phyloP scores from a whole-genome alignment of 2,888 invertebrate genomes.

The Thecocarcelia acutangulata region DNA sequence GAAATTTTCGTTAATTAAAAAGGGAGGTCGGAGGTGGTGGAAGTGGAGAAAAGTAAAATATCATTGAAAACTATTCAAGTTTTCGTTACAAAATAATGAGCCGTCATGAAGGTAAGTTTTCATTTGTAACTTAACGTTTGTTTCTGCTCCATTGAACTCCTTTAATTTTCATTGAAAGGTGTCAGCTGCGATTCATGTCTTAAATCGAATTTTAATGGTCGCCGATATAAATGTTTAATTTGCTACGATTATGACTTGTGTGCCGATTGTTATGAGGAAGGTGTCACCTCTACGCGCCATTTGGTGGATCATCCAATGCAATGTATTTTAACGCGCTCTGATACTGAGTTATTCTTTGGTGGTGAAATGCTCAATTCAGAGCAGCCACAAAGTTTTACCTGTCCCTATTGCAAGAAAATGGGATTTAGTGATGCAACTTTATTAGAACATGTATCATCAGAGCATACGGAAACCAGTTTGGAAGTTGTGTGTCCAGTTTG shows the following conservation, averaged over 20 bases:
- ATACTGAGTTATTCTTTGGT: conserved; percentile 98
- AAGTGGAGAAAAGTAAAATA: conserved; percentile 53
- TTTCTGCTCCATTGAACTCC: not conserved
- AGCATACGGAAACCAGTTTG: conserved; percentile 94
- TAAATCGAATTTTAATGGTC: conserved; percentile 98
- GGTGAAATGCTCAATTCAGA: conserved; percentile 95
- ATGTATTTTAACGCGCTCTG: conserved; percentile 97
- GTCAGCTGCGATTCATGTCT: conserved; percentile 99
- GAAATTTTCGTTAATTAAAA: not conserved
- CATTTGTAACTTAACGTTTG: too few relatives aligned
- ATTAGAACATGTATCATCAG: conserved; percentile 94
- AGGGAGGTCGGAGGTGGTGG: conserved; percentile 60
- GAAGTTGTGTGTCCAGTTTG: conserved; percentile 99
- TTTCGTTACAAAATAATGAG: conserved; percentile 85
- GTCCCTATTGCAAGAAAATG: conserved; percentile 98
- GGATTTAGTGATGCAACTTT: conserved; percentile 96
- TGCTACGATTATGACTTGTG: conserved; percentile 99
- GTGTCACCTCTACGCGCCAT: conserved; percentile 95
- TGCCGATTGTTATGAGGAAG: conserved; percentile 96
- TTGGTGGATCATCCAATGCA: conserved; percentile 99
- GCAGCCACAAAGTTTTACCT: conserved; percentile 97
- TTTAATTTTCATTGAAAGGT: conserved; percentile 84
- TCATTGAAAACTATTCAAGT: conserved; percentile 61
- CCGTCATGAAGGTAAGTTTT: conserved; percentile 94
- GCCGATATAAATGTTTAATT: conserved; percentile 98